These are phyloP conservation scores for Sebastes nivosus DNA, from an alignment of 2,797 vertebrate species.

Conservation along the genomic window DNA sequence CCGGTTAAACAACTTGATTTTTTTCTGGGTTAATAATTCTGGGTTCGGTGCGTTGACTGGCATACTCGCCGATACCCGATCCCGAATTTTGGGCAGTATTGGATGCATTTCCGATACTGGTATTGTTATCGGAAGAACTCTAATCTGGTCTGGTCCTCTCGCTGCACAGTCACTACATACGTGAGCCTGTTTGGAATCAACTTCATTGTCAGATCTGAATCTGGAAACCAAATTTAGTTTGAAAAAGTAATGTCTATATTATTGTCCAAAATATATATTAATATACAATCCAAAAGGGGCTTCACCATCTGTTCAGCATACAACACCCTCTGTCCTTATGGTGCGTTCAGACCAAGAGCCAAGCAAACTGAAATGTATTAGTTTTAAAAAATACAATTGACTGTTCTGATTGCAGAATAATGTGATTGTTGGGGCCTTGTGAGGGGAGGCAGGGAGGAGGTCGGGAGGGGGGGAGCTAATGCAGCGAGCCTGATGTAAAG, in stretches of 20 bases:
- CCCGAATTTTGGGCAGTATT: too few species aligned
- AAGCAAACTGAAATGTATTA: background rate
- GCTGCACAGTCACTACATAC: background rate
- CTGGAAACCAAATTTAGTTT: background rate
- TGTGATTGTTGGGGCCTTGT: conserved; percentile 3
- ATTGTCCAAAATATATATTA: background rate
- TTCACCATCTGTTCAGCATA: background rate
- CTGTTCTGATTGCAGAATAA: background rate
- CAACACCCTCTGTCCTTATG: background rate
- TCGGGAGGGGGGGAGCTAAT: background rate
- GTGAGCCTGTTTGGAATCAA: background rate
- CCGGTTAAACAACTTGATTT: too few species aligned
- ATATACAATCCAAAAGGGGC: too few species aligned
- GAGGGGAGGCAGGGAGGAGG: background rate
- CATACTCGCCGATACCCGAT: too few species aligned
- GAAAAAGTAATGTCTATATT: background rate
- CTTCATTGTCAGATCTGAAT: background rate
- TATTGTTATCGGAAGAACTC: too few species aligned
- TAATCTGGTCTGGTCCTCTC: background rate
- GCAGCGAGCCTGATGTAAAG: background rate
- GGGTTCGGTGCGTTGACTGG: too few species aligned
- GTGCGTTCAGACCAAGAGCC: background rate
- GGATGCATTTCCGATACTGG: too few species aligned
- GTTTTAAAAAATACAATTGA: background rate
- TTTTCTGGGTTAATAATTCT: too few species aligned